Conservation (phyloP, 2,113 vertebrate genomes). For the Mirounga angustirostris region DNA sequence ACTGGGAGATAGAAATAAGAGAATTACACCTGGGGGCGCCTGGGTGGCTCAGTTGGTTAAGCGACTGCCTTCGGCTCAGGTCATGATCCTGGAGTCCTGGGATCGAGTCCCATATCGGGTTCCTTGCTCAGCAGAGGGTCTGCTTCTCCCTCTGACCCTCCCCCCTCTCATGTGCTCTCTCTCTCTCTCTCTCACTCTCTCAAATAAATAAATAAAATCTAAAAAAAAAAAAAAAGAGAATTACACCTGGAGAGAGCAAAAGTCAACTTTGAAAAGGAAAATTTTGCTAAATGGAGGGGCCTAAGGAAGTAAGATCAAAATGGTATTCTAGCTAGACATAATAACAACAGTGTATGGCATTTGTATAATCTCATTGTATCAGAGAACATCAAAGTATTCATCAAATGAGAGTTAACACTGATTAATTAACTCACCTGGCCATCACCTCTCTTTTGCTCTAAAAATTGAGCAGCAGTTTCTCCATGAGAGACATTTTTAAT, state of each 20-base stretch:
- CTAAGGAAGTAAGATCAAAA: not conserved
- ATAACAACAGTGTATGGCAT: not conserved
- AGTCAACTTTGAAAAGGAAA: constrained; percentile 31
- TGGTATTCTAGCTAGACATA: not conserved
- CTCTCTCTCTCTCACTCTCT: no score
- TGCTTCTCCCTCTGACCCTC: no score
- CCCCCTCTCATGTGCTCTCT: no score
- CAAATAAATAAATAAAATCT: no score
- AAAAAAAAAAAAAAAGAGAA: not conserved
- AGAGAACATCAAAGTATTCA: constrained; percentile 60
- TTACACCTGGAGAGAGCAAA: not conserved
- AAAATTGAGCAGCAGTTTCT: constrained; percentile 67
- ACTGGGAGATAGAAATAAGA: not conserved
- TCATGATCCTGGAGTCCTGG: no score
- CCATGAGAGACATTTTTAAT: constrained; percentile 65
- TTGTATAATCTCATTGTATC: constrained; percentile 14
- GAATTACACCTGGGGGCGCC: not conserved
- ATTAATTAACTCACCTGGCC: constrained; percentile 77
- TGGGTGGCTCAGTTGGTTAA: no score
- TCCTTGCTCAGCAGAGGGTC: no score
- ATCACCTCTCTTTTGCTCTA: constrained; percentile 52
- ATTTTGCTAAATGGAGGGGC: not conserved
- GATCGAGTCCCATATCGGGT: no score
- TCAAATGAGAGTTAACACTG: constrained; percentile 64
- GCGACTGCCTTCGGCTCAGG: no score